Percentiles rank a stretch among this genome's conserved stretches.
Conservation (phyloP, 2,797 vertebrate genomes). For the Microctenopoma stevenorrisi region DNA sequence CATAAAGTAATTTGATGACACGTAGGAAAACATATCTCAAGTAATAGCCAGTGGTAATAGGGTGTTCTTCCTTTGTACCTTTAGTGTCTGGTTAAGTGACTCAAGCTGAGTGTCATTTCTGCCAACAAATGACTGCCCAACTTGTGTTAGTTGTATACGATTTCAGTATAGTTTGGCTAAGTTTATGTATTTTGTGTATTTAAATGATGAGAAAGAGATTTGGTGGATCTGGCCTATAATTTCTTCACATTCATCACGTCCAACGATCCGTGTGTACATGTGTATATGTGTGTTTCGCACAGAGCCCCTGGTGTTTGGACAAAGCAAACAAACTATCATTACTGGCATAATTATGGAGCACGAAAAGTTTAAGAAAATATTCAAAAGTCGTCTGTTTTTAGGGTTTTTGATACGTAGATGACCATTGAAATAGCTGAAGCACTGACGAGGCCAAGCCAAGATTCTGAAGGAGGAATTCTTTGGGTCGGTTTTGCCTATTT, state of each 20-base stretch:
- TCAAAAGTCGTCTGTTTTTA: slow-evolving; percentile 78
- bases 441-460: slow-evolving; percentile 51
- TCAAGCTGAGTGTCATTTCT: slow-evolving; percentile 8
- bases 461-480: slow-evolving; percentile 15
- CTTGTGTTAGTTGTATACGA: slow-evolving; percentile 26
- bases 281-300: slow-evolving; percentile 62
- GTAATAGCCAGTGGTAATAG: slow-evolving; percentile 23
- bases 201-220: slow-evolving; percentile 45
- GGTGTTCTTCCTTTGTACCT: slow-evolving; percentile 12
- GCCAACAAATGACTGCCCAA: slow-evolving; percentile 13
- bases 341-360: slow-evolving; percentile 82
- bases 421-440: slow-evolving; percentile 68
- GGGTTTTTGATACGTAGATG: slow-evolving; percentile 72
- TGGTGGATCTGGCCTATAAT: slow-evolving; percentile 59
- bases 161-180: slow-evolving; percentile 31
- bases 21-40: slow-evolving; percentile 43
- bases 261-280: slow-evolving; percentile 24
- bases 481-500: background rate
- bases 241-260: slow-evolving; percentile 66
- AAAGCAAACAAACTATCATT: slow-evolving; percentile 79
- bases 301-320: slow-evolving; percentile 73
- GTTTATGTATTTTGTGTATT: slow-evolving; percentile 40
- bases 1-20: slow-evolving; percentile 43
- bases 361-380: slow-evolving; percentile 82
- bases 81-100: background rate